Base-by-base conservation (phyloP, 2,888 invertebrate genomes). In the Dryadula phaetusa region DNA sequence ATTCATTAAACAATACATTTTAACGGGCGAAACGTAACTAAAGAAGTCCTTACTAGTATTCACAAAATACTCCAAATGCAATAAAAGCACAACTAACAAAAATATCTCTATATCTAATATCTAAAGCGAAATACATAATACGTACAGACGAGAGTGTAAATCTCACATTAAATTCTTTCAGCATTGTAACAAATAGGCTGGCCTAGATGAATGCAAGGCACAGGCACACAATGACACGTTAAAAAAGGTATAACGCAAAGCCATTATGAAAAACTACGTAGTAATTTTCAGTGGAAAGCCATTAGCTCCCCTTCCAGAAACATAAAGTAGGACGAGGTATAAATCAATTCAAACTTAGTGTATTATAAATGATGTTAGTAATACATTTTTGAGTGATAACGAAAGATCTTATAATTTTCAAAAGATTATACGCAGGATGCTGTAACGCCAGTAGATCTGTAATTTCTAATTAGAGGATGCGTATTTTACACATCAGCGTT, bases 191-290 rank as follows among this genome's bases (percentile, higher is more conserved):
- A 56, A 56, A 56, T 40, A 40, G 56, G 22, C 20, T 22, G 56
- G 37, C 40, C 56, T 56, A 40, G 40, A 56, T 56, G 56, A 56
- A 61, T 61, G 53, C 53, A 66, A 40, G n/a, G 56, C 56, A 22
- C 44, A 49, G 46, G 53, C 54, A 62, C 53, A 46, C 53, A 62
- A 62, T 53, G 54, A 62, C 62, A 62, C 46, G 54, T 47, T 22
- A 52, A 60, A 64, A 65, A 53, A 56, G 12, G 62, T 40, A 66
- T 62, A 62, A 54, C 56, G 54, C 46, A 46, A 54, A 47, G n/a
- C 40, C 62, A 66, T 66, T 56, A 66, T 52, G 58, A 65, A 60
- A 64, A 64, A 58, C 64, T 58, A 64, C 58, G 40, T 64, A 58
- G 64, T 58, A 44, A 62, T 47, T 62, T 66, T 37, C 54, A 54